Evolutionary conservation across 2,113 vertebrate species (phyloP).

Genomic region (Labrus mixtus): DNA sequence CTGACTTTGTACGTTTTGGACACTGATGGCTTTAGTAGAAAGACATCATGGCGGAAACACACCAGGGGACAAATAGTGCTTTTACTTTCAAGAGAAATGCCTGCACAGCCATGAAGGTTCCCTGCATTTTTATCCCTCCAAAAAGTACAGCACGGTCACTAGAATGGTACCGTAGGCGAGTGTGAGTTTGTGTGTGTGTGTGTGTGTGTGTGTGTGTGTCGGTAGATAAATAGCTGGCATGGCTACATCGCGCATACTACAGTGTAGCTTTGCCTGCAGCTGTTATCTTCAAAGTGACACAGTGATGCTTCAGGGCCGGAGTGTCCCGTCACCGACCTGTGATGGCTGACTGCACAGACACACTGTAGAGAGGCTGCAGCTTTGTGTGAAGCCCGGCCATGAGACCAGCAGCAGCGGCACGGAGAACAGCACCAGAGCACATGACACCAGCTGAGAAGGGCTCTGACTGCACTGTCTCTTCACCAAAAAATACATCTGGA

Average conservation of each 20-base stretch:
- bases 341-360: conserved; percentile 41
- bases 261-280: conserved; percentile 58
- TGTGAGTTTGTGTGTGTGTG: background rate
- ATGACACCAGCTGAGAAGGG: background rate
- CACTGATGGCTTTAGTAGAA: conserved; percentile 55
- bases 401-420: conserved; percentile 27
- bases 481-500: background rate
- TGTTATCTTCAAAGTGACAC: conserved; percentile 79
- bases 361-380: conserved; percentile 27
- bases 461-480: background rate
- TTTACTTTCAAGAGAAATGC: conserved; percentile 48
- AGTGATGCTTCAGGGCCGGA: conserved; percentile 56
- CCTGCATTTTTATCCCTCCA: conserved; percentile 43
- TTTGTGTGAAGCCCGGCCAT: conserved; percentile 55
- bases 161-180: conserved; percentile 26
- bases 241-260: conserved; percentile 50
- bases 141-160: conserved; percentile 13
- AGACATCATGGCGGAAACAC: conserved; percentile 36
- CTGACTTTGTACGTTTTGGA: conserved; percentile 62
- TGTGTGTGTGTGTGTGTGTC: background rate
- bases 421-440: conserved; percentile 14
- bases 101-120: conserved; percentile 31
- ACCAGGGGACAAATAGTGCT: conserved; percentile 41
- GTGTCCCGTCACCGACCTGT: conserved; percentile 53
- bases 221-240: conserved; percentile 66